A percentile compares a stretch with the other conserved stretches of the same genome.
Conservation (phyloP, 53 echinoderm and acorn worm genomes). For the Zoroaster sp. region DNA sequence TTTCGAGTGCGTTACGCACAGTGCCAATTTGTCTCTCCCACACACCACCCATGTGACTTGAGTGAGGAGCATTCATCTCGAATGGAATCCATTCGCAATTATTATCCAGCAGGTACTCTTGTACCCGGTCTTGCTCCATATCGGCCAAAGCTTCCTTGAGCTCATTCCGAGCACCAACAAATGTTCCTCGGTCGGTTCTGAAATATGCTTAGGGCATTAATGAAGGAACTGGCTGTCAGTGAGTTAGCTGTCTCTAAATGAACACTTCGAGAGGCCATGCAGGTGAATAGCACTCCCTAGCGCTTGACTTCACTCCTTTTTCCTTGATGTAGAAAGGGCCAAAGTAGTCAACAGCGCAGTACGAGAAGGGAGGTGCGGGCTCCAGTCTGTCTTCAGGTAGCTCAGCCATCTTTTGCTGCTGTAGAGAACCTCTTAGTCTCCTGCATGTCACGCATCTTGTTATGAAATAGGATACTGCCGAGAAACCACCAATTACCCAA, state of each 20-base stretch:
- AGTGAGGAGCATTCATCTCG: slow-evolving; percentile 34
- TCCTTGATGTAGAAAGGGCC: slow-evolving; percentile 60
- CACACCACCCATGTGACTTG: slow-evolving; percentile 67
- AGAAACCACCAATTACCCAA: slow-evolving; percentile 54
- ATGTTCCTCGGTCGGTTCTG: slow-evolving; percentile 51
- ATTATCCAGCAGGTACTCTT: slow-evolving; percentile 34
- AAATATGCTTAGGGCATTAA: slow-evolving; percentile 65
- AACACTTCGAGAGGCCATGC: slow-evolving; percentile 62
- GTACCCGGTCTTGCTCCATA: slow-evolving; percentile 30
- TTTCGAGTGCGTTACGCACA: slow-evolving; percentile 37
- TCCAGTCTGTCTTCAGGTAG: slow-evolving; percentile 52
- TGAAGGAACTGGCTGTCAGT: slow-evolving; percentile 58
- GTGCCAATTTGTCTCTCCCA: slow-evolving; percentile 72
- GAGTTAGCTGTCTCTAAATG: slow-evolving; percentile 62
- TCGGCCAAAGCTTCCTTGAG: slow-evolving; percentile 20
- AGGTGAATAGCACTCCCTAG: slow-evolving; percentile 64
- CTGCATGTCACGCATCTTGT: slow-evolving; percentile 56
- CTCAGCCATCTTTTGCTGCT: slow-evolving; percentile 64
- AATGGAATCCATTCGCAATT: slow-evolving; percentile 46
- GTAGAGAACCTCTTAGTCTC: background rate
- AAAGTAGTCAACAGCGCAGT: slow-evolving; percentile 69
- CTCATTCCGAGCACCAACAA: slow-evolving; percentile 57
- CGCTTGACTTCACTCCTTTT: slow-evolving; percentile 60
- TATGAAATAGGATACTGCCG: slow-evolving; percentile 57
- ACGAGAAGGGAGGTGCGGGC: slow-evolving; percentile 39